phyloP scores from a whole-genome alignment of 2,113 vertebrate genomes.

The Gobius niger region DNA sequence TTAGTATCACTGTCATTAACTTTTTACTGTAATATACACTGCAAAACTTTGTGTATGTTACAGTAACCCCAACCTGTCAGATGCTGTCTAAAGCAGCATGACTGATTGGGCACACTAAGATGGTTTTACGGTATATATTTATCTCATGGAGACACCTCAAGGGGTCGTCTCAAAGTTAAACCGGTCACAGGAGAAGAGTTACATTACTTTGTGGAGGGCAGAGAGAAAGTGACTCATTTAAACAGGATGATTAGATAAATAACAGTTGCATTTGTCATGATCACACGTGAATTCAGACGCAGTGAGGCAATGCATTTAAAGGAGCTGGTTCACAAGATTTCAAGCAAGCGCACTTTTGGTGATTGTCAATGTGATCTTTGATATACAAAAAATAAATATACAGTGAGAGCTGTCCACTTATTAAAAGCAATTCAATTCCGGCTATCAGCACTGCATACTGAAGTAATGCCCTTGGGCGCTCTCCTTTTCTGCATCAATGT shows the following conservation, averaged over 20 bases:
- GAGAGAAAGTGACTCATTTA: conserved; percentile 1
- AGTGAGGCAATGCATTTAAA: background rate
- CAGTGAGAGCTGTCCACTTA: background rate
- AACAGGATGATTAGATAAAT: background rate
- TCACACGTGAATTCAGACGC: background rate
- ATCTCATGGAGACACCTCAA: background rate
- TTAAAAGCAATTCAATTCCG: background rate
- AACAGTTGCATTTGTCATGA: background rate
- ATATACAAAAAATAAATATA: background rate
- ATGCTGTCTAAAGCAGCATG: conserved; percentile 9
- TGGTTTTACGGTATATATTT: background rate
- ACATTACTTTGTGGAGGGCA: background rate
- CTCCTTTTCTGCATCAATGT: background rate
- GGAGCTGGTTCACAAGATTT: background rate
- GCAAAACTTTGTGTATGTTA: background rate
- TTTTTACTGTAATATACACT: background rate
- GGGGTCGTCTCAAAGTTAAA: background rate
- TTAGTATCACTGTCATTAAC: background rate
- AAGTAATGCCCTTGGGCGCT: background rate
- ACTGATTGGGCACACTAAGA: background rate
- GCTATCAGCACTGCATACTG: background rate
- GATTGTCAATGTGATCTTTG: background rate
- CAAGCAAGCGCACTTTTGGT: background rate
- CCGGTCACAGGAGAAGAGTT: background rate
- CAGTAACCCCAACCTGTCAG: conserved; percentile 12